phyloP scores from a whole-genome alignment of 92 coral and sea anemone genomes.

The Bergia puertoricense region DNA sequence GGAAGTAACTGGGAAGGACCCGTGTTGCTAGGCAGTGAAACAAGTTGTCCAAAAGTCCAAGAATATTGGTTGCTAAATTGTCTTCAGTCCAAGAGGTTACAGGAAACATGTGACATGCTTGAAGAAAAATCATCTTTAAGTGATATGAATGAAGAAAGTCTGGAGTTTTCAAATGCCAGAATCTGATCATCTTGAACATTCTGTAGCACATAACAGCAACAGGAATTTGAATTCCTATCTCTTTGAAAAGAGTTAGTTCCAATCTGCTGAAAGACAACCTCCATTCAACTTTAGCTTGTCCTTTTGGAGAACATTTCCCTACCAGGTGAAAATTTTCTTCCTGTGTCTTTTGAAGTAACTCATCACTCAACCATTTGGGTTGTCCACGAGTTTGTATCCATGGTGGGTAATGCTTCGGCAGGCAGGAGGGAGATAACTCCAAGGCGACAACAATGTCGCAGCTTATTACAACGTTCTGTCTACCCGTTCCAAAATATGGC shows the following conservation, averaged over 20 bases:
- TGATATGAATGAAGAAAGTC: conserved; percentile 28
- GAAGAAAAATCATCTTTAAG: conserved; percentile 31
- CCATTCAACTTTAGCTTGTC: conserved; percentile 42
- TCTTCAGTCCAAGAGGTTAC: conserved; percentile 11
- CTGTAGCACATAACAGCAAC: conserved; percentile 20
- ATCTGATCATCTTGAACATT: conserved; percentile 14
- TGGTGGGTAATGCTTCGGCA: conserved; percentile 25
- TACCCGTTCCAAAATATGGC: conserved; percentile 10
- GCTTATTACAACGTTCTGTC: conserved; percentile 26
- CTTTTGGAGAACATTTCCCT: conserved; percentile 45
- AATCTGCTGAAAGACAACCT: conserved; percentile 27
- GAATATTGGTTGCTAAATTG: conserved; percentile 10
- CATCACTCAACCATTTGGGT: conserved; percentile 38
- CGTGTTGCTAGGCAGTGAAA: conserved; percentile 25
- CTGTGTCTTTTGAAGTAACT: conserved; percentile 1
- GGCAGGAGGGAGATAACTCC: conserved; percentile 13
- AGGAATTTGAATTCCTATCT: neutral
- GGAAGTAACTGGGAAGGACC: conserved; percentile 14
- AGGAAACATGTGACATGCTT: conserved; percentile 1
- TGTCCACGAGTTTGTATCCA: conserved; percentile 35
- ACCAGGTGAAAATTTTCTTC: conserved; percentile 6
- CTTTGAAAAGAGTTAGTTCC: conserved; percentile 24
- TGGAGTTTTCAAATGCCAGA: conserved; percentile 16
- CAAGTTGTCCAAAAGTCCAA: conserved; percentile 29
- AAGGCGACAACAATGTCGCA: conserved; percentile 53